Evolutionary conservation across 2,797 vertebrate species (phyloP).

Genomic region (Girardinus metallicus): DNA sequence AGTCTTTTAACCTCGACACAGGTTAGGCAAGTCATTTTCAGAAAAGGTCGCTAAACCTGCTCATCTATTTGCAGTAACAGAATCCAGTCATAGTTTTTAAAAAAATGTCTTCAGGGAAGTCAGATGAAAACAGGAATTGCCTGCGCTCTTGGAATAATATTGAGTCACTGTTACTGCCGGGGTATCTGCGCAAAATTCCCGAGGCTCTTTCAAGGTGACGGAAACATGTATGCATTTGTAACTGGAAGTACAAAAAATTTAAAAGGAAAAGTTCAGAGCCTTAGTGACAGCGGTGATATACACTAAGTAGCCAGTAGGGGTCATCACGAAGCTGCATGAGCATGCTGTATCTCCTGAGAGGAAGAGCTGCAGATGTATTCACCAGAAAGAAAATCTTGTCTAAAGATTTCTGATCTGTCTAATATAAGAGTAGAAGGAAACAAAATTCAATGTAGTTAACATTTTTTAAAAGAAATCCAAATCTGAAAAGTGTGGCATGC

Average conservation of each 20-base stretch:
- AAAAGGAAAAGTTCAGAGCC: neutral
- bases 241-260: neutral
- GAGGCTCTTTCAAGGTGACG: neutral
- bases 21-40: slow-evolving; percentile 38
- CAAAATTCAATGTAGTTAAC: neutral
- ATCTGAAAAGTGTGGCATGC: neutral
- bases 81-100: neutral
- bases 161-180: neutral
- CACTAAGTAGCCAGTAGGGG: slow-evolving; percentile 34
- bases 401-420: neutral
- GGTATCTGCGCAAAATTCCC: slow-evolving; percentile 2
- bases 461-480: neutral
- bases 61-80: slow-evolving; percentile 28
- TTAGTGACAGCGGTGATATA: neutral
- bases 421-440: neutral
- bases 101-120: slow-evolving; percentile 23
- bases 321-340: slow-evolving; percentile 3
- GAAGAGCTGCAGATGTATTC: neutral
- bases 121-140: slow-evolving; percentile 18
- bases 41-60: slow-evolving; percentile 59
- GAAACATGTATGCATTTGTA: neutral
- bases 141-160: neutral
- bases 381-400: neutral
- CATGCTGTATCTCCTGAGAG: neutral
- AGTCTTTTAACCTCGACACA: slow-evolving; percentile 11